Evolutionary conservation across 2,797 vertebrate species (phyloP).

Genomic region (Pseudomugil gertrudae): DNA sequence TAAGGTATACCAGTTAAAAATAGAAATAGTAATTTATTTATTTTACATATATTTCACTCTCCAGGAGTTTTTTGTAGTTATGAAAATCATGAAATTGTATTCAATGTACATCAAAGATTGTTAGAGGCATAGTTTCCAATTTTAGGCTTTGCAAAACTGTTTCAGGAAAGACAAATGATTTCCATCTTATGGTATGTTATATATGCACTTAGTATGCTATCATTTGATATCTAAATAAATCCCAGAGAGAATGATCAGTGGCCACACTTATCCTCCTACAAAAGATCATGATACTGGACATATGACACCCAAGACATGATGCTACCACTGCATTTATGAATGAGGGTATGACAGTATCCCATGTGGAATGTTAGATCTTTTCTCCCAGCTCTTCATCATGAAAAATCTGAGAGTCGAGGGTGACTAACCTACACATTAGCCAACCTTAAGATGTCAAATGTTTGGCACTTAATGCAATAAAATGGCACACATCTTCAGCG

Average conservation of each 20-base stretch:
- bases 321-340: constrained; percentile 61
- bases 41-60: neutral
- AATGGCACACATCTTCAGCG: constrained; percentile 38
- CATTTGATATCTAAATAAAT: constrained; percentile 70
- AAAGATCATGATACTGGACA: constrained; percentile 69
- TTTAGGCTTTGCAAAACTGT: constrained; percentile 33
- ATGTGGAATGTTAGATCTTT: constrained; percentile 28
- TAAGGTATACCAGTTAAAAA: neutral
- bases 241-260: constrained; percentile 44
- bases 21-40: neutral
- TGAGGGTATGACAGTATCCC: constrained; percentile 40
- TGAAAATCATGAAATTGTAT: neutral
- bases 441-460: constrained; percentile 31
- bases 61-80: neutral
- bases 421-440: constrained; percentile 33
- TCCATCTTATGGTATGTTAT: constrained; percentile 50
- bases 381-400: constrained; percentile 25
- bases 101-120: constrained; percentile 26
- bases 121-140: constrained; percentile 29
- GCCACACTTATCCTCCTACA: constrained; percentile 45
- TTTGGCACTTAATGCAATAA: constrained; percentile 38
- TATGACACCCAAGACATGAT: constrained; percentile 55
- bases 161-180: constrained; percentile 45
- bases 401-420: constrained; percentile 13
- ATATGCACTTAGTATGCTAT: constrained; percentile 55